Conservation (phyloP, 2,113 vertebrate genomes). For the Mesitornis unicolor region DNA sequence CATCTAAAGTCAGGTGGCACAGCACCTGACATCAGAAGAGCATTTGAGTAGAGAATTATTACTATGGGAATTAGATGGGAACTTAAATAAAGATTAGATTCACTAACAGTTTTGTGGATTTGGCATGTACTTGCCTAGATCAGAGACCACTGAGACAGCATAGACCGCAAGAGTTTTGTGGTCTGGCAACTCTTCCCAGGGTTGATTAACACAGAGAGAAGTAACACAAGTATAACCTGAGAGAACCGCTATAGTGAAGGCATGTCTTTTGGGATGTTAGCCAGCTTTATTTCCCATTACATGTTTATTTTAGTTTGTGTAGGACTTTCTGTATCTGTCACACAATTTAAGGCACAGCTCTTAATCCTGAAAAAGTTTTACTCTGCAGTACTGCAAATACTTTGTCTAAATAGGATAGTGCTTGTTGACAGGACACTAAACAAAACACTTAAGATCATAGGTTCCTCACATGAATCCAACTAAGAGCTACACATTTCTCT, state of each 20-base stretch:
- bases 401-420: not conserved
- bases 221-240: not conserved
- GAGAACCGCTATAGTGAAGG: not conserved
- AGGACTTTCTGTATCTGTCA: not conserved
- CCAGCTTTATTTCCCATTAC: not conserved
- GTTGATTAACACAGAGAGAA: not conserved
- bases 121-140: not conserved
- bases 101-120: not conserved
- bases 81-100: not conserved
- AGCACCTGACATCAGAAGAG: not conserved
- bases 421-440: not conserved
- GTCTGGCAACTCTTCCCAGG: not conserved
- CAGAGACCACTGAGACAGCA: not conserved
- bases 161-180: not conserved
- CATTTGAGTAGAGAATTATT: not conserved
- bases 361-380: not conserved
- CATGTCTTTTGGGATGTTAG: not conserved
- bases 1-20: not conserved
- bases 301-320: not conserved
- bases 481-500: not conserved
- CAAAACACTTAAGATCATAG: not conserved
- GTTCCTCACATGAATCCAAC: not conserved
- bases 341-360: not conserved
- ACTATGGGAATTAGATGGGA: not conserved
- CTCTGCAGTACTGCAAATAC: not conserved